Base-by-base conservation (phyloP, 1,140 invertebrate genomes). In the Ceratitis capitata region DNA sequence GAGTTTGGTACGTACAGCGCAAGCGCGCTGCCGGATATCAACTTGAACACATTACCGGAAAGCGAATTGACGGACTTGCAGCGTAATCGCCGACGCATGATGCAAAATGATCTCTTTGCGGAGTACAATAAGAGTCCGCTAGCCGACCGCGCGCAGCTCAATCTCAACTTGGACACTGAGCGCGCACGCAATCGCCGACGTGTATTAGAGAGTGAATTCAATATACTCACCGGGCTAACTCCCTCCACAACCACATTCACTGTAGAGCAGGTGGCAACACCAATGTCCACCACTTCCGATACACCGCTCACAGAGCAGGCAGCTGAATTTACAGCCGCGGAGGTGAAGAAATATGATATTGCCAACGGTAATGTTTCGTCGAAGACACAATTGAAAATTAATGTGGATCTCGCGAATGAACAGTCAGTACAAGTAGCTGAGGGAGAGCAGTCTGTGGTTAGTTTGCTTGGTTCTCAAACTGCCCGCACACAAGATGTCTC, bases 211-310 rank as follows among this genome's bases (percentile, higher is more conserved):
- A 88, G 88, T 39, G 89, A 90, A 64, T 90, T 86, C 14, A 84
- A 85, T 83, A 89, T 89, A 10, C 26, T 85, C 1, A 51, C 87
- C 0, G 87, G 58, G 6, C n/a, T 42, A 58, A 35, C 42, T 16
- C 49, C 42, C 5, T 39, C 82, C 56, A 42, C 42, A 7, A 5
- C 64, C n/a, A 83, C 84, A 53, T 85, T 78, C 12, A 42, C 82
- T n/a, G 86, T 87, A 16, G 87, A 88, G 7, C 49, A 85, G 1
- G 23, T 49, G 0, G 12, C 82, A n/a, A 86, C 88, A 2, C 91
- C 91, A 16, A 92, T 91, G 90, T 92, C 90, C 16, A 89, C 88
- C n/a, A 89, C 89, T 47, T 92, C 91, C 42, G 89, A 92, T 88
- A 69, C 86, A 26, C 58, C 84, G 14, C 47, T 85, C 14, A 64